Evolutionary conservation across 1,140 invertebrate genomes (phyloP).

Genomic region (Antheraea pernyi): DNA sequence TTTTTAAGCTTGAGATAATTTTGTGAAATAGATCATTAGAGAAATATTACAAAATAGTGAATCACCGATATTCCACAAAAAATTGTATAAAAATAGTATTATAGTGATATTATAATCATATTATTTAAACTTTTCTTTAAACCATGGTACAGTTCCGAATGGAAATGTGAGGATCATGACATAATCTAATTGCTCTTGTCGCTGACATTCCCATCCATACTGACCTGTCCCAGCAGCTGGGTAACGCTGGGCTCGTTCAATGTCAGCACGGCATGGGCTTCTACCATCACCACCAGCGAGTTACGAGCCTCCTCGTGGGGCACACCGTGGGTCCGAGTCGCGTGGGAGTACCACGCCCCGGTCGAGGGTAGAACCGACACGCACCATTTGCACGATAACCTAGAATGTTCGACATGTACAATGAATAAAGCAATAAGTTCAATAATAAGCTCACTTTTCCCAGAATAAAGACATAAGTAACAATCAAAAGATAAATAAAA

Average conservation of each 20-base stretch:
- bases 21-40: no score
- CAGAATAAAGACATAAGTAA: no score
- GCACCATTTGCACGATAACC: constrained; percentile 82
- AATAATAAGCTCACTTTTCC: no score
- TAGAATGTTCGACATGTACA: constrained; percentile 39
- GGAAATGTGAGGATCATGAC: neutral
- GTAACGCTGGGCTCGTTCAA: constrained; percentile 67
- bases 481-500: no score
- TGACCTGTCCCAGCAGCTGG: constrained; percentile 60
- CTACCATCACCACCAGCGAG: constrained; percentile 82
- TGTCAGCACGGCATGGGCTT: constrained; percentile 82
- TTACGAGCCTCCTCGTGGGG: constrained; percentile 80
- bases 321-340: constrained; percentile 79
- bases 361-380: constrained; percentile 78
- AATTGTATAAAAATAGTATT: no score
- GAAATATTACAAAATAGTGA: no score
- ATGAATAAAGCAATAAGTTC: no score
- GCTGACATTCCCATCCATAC: constrained; percentile 40
- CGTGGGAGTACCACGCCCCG: constrained; percentile 81
- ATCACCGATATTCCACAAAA: no score
- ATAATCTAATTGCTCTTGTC: constrained; percentile 36
- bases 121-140: neutral
- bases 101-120: no score
- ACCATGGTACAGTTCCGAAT: neutral
- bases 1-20: no score